These are phyloP conservation scores for Hypsibius dujardini DNA, from an alignment of 1,140 invertebrate species.

Conservation along the genomic window DNA sequence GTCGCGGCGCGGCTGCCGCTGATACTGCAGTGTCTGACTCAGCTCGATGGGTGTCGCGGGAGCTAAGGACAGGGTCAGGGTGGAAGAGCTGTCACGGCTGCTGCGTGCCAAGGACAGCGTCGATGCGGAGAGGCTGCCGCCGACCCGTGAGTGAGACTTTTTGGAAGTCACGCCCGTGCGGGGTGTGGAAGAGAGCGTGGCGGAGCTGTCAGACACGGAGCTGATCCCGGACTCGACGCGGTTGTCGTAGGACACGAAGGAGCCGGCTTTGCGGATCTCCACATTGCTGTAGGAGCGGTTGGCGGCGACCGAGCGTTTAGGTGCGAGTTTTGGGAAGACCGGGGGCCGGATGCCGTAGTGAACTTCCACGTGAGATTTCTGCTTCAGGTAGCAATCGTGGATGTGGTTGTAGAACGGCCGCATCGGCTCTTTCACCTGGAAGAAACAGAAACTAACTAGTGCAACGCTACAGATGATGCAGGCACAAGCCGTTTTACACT, in stretches of 20 bases:
- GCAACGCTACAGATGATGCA: too few species aligned
- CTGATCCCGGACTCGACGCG: not conserved
- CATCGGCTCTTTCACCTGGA: constrained; percentile 45
- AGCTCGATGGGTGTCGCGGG: not conserved
- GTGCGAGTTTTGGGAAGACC: not conserved
- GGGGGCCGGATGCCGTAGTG: constrained; percentile 47
- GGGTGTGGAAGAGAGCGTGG: not conserved
- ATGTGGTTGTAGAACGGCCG: constrained; percentile 55
- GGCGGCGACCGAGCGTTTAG: not conserved
- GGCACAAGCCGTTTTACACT: too few species aligned
- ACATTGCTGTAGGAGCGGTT: constrained; percentile 5
- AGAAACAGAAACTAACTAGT: too few species aligned
- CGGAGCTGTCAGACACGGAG: not conserved
- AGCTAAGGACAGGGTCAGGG: too few species aligned
- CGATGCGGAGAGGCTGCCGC: not conserved
- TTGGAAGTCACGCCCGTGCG: not conserved
- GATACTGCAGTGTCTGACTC: not conserved
- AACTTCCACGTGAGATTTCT: constrained; percentile 53
- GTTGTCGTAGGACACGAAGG: not conserved
- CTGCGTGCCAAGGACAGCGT: not conserved
- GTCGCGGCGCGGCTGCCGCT: not conserved
- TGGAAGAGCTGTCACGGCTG: not conserved
- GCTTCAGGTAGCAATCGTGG: constrained; percentile 52
- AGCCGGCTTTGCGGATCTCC: not conserved
- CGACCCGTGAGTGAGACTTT: not conserved